phyloP scores from a whole-genome alignment of 1,140 invertebrate species.

The Drosophila murphyi region DNA sequence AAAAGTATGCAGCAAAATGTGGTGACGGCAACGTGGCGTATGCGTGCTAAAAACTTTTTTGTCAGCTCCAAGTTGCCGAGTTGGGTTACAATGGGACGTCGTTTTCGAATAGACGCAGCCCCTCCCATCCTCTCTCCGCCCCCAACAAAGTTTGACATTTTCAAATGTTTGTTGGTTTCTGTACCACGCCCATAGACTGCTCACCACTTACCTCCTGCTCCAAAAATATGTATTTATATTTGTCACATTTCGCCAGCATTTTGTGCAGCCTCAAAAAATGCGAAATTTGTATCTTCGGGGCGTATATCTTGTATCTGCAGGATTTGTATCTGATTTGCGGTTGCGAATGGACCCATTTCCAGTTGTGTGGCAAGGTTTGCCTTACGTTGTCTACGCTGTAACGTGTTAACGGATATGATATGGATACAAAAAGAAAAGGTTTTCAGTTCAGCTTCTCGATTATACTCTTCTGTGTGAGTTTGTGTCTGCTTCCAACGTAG shows the following conservation, averaged over 20 bases:
- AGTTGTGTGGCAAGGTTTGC: conserved; percentile 1
- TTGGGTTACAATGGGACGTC: conserved; percentile 33
- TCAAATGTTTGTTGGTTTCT: conserved; percentile 47
- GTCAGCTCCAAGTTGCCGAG: conserved; percentile 62
- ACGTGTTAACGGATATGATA: conserved; percentile 1
- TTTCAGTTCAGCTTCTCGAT: not conserved
- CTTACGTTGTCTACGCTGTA: conserved; percentile 1
- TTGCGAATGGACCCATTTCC: conserved; percentile 18
- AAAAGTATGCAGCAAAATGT: conserved; percentile 76
- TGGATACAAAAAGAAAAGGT: not conserved
- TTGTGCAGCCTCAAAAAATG: conserved; percentile 60
- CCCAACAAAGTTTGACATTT: conserved; percentile 69
- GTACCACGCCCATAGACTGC: not conserved
- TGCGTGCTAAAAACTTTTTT: conserved; percentile 79
- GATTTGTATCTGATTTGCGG: conserved; percentile 51
- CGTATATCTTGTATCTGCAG: conserved; percentile 55
- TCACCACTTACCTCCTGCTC: conserved; percentile 8
- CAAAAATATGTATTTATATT: conserved; percentile 54
- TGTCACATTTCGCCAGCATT: conserved; percentile 73
- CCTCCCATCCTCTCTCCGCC: not conserved
- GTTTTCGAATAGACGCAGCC: not conserved
- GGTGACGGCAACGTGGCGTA: conserved; percentile 66
- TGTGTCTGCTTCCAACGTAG: not conserved
- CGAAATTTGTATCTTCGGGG: conserved; percentile 71
- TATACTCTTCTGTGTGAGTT: not conserved